phyloP scores from a whole-genome alignment of 2,113 vertebrate species.

The Pelodiscus sinensis region DNA sequence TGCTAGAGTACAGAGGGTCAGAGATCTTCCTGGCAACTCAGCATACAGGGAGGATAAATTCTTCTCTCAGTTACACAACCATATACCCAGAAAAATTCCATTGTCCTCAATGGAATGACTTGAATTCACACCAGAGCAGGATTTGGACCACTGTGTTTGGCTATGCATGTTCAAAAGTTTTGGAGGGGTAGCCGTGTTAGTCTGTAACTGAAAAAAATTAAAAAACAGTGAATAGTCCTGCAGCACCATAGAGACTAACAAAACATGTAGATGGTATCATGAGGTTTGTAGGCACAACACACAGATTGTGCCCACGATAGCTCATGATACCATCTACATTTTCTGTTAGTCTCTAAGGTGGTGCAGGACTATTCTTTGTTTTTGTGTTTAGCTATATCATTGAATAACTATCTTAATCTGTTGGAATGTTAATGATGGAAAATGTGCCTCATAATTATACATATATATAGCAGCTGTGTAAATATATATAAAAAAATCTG shows the following conservation, averaged over 20 bases:
- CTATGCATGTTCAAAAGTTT: neutral
- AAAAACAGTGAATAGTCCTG: too few relatives aligned
- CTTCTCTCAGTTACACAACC: constrained; percentile 52
- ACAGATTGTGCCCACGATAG: too few relatives aligned
- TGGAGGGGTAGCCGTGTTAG: too few relatives aligned
- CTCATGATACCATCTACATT: too few relatives aligned
- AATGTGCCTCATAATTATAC: constrained; percentile 75
- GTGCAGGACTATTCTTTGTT: too few relatives aligned
- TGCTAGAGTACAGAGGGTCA: constrained; percentile 70
- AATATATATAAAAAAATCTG: constrained; percentile 57
- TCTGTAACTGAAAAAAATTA: too few relatives aligned
- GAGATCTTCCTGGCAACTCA: constrained; percentile 17
- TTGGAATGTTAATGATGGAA: constrained; percentile 72
- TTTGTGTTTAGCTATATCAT: constrained; percentile 66
- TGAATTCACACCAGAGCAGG: constrained; percentile 40
- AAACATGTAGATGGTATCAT: too few relatives aligned
- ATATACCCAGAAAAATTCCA: neutral
- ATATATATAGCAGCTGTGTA: constrained; percentile 72
- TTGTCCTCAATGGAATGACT: constrained; percentile 42
- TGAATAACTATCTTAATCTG: constrained; percentile 75
- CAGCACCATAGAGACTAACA: too few relatives aligned
- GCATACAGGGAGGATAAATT: constrained; percentile 58
- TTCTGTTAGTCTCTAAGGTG: too few relatives aligned
- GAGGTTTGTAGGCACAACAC: too few relatives aligned
- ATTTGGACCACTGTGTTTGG: constrained; percentile 60